Evolutionary conservation across 2,113 vertebrate species (phyloP), one percentile per base, ranked within the genome.

Genomic region (Pyrgilauda ruficollis): DNA sequence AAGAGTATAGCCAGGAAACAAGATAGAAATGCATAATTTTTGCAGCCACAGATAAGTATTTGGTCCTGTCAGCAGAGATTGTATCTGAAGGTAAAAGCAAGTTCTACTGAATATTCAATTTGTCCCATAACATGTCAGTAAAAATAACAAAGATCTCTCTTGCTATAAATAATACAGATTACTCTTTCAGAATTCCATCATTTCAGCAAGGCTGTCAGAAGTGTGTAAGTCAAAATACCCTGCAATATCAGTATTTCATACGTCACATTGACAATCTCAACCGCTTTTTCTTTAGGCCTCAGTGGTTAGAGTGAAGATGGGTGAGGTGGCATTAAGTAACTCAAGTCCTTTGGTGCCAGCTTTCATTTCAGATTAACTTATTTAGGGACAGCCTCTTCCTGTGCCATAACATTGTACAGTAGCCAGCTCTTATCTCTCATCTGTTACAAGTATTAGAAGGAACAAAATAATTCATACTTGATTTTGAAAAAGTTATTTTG

Each of bases 51-150:
- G 33, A n/a, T 44, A 63, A 41, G 22, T 62, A 41, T 82, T 89
- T 52, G 56, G 26, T 31, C 33, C 47, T 94, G 79, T 53, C 53
- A 69, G 68, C 62, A 95, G 75, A 85, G 75, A 66, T 41, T 61
- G 77, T 91, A 90, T 91, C 37, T 75, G 94, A 96, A 96, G 91
- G 64, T 83, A 96, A 96, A 96, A 90, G 97, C 74, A 61, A 59
- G 33, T 77, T 91, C 75, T 89, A 76, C 69, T 93, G 87, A 84
- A 63, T 81, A 81, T 76, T 95, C 88, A 92, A 85, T 96, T 93
- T 97, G 84, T 94, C 49, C 47, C 76, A 74, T 49, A 94, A 50
- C 37, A 22, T 44, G 15, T 63, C 79, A 89, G 61, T 75, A 92
- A 87, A 94, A 92, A 87, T 55, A 96, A 72, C 33, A 85, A 72